Evolutionary conservation across 2,888 invertebrate species (phyloP), one percentile per base, ranked within the genome.

Genomic region (Halocaridina rubra): DNA sequence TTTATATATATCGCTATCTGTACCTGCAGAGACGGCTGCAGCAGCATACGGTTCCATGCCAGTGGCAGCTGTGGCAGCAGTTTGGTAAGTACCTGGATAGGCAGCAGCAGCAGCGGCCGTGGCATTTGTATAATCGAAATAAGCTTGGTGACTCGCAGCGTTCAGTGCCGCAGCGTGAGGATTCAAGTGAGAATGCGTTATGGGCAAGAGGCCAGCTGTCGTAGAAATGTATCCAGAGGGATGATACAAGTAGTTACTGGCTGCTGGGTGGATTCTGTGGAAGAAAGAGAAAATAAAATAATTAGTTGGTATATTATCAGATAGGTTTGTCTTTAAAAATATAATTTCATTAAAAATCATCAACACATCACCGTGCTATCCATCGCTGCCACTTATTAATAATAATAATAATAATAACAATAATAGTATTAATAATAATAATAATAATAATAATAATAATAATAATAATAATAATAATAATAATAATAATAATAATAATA

Each of bases 21-120:
- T 59, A 82, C 82, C 78, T 57, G 82, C 82, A 46, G 82, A 82
- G 22, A 82, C 78, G 27, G 80, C 72, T 30, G 82, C 82, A 3
- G 53, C 69, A 30, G 77, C 72, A 24, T 78, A 78, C 13, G 82
- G 78, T 22, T 82, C 77, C 10, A 81, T 76, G 72, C 71, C 53
- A 19, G 77, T 57, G 16, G 81, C 81, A 19, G 81, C 81, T n/a
- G 69, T 30, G 8, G 69, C 69, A 27, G 81, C 81, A 32, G 81
- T 67, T 69, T 76, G 81, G 32, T 81, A 81, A 27, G 67, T 64
- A 10, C 53, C 64, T 16, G 75, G 81, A 71, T 82, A 78, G 22
- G 82, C 30, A 27, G 77, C 78, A 13, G 77, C 78, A 22, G 82
- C 82, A 16, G 82, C 30, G 27, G 77, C 78, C 16, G 77, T 72